phyloP scores from a whole-genome alignment of 92 coral and sea anemone genomes.

The Desmophyllum pertusum region DNA sequence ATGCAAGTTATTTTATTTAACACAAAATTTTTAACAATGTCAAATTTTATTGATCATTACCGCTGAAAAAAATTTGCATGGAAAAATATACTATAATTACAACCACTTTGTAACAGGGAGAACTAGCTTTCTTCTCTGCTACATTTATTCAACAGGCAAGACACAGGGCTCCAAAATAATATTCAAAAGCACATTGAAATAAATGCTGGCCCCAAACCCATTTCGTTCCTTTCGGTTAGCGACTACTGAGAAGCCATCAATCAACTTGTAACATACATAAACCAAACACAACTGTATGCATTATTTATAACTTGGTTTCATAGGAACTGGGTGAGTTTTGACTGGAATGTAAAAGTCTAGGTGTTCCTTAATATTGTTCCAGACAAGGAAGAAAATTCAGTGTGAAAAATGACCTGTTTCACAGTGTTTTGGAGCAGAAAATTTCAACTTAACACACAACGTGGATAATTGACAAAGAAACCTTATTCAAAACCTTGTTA shows the following conservation, averaged over 20 bases:
- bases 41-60: neutral
- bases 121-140: neutral
- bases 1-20: neutral
- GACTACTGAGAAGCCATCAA: constrained; percentile 18
- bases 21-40: neutral
- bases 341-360: constrained; percentile 31
- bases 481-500: constrained; percentile 5
- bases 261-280: constrained; percentile 25
- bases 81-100: neutral
- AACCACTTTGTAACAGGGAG: neutral
- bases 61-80: neutral
- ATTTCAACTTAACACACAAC: neutral
- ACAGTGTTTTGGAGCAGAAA: neutral
- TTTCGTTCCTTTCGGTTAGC: neutral
- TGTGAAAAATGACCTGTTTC: neutral
- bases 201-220: neutral
- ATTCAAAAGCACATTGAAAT: neutral
- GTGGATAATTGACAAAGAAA: neutral
- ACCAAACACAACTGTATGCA: constrained; percentile 33
- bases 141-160: neutral
- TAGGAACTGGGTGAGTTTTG: constrained; percentile 34
- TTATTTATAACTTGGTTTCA: constrained; percentile 40
- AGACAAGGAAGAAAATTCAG: neutral
- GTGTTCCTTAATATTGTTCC: neutral
- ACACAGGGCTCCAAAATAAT: neutral